Evolutionary conservation across 2,888 invertebrate genomes (phyloP).

Genomic region (Lacanobia wlatinum): DNA sequence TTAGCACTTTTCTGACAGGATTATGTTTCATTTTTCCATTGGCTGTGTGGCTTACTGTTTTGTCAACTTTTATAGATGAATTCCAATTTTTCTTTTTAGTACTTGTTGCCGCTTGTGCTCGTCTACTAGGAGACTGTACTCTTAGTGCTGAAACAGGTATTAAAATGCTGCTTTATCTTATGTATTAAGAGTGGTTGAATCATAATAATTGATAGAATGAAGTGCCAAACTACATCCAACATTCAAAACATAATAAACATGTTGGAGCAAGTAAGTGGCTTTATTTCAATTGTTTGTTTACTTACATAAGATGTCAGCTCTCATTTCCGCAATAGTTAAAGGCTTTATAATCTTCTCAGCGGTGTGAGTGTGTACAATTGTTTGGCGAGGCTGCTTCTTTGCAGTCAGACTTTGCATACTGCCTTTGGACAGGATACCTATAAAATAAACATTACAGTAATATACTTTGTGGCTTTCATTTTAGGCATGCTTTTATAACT

Average conservation of each 20-base stretch:
- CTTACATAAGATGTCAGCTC: slow-evolving; percentile 75
- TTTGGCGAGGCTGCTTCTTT: slow-evolving; percentile 76
- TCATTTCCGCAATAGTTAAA: slow-evolving; percentile 82
- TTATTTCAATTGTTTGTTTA: slow-evolving; percentile 11
- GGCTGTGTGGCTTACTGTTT: slow-evolving; percentile 77
- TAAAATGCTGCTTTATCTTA: too few species aligned
- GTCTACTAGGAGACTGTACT: slow-evolving; percentile 69
- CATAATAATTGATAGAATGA: background rate
- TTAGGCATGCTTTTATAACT: background rate
- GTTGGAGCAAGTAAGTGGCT: too few species aligned
- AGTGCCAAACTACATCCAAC: background rate
- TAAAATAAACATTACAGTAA: slow-evolving; percentile 38
- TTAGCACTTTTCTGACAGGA: slow-evolving; percentile 83
- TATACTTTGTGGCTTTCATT: background rate
- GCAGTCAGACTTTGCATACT: slow-evolving; percentile 73
- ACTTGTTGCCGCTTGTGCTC: slow-evolving; percentile 66
- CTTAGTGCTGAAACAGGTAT: slow-evolving; percentile 75
- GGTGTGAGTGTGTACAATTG: slow-evolving; percentile 72
- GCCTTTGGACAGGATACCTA: slow-evolving; percentile 80
- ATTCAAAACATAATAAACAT: background rate
- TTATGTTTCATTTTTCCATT: slow-evolving; percentile 77
- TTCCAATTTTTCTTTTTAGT: slow-evolving; percentile 83
- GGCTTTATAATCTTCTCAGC: slow-evolving; percentile 77
- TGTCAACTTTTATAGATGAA: slow-evolving; percentile 83
- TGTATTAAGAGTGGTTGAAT: background rate